phyloP scores from a whole-genome alignment of 2,888 invertebrate species.

The Cinara cedri region DNA sequence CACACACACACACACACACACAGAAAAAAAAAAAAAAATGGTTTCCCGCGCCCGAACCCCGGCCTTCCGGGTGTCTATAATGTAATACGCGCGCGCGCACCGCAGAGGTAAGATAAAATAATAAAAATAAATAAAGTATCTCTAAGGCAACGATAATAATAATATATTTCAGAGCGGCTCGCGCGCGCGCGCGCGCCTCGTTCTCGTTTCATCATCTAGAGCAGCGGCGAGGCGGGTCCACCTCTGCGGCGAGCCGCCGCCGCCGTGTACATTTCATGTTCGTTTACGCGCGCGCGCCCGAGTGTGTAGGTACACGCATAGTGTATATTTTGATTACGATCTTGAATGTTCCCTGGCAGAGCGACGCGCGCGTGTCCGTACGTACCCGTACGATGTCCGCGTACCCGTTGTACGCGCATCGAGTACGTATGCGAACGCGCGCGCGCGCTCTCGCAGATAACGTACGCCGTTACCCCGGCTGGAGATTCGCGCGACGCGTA shows the following conservation, averaged over 20 bases:
- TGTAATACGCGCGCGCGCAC: background rate
- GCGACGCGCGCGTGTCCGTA: too few species aligned
- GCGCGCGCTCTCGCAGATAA: too few species aligned
- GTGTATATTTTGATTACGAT: slow-evolving; percentile 31
- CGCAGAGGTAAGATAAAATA: background rate
- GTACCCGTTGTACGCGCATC: too few species aligned
- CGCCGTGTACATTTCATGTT: slow-evolving; percentile 33
- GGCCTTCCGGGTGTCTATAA: slow-evolving; percentile 52
- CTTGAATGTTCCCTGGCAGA: slow-evolving; percentile 42
- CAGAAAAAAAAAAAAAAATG: slow-evolving; percentile 15
- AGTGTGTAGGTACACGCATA: slow-evolving; percentile 9
- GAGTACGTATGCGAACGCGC: too few species aligned
- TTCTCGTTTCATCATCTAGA: slow-evolving; percentile 56
- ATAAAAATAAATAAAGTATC: slow-evolving; percentile 24
- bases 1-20: too few species aligned
- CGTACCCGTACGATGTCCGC: too few species aligned
- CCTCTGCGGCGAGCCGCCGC: background rate
- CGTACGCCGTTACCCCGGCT: too few species aligned
- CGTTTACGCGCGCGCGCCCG: slow-evolving; percentile 36
- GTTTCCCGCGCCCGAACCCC: slow-evolving; percentile 43
- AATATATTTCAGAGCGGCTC: slow-evolving; percentile 47
- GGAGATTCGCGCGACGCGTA: too few species aligned
- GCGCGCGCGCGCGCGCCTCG: background rate
- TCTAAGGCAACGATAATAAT: slow-evolving; percentile 55
- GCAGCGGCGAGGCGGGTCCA: slow-evolving; percentile 21